Evolutionary conservation across 2,113 vertebrate genomes (phyloP), one percentile per base, ranked within the genome.

Genomic region (Zosterops lateralis): DNA sequence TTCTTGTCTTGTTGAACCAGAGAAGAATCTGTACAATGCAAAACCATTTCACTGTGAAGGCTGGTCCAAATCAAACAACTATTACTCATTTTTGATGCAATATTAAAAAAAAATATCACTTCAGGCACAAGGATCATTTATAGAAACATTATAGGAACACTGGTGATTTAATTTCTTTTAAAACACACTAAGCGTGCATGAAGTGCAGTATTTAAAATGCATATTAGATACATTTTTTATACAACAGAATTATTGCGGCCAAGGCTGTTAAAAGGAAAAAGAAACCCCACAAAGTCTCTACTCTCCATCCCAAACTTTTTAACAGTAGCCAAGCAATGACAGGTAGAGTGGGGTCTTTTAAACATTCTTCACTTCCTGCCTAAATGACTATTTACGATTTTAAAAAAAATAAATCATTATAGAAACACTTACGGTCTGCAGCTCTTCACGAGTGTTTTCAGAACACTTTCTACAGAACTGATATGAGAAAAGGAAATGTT

Each of bases 391-490:
- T 6, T 24, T 76, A 84, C 66, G 8, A n/a, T 8, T 3, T 1
- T 0, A 16, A 67, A 28, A 19, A 6, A n/a, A 31, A 31, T 7
- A 48, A 32, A n/a, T 3, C 5, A 56, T 9, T 6, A 14, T 26
- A 17, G 10, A 40, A 80, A 70, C 94, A 99, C 99, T 99, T 98
- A 99, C 99, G 98, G 99, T 95, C 99, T 98, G 97, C 99, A 99
- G 98, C 97, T 99, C 97, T 99, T 99, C 96, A 99, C 98, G 4
- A 99, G 98, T 42, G 98, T 98, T 97, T 99, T 99, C 97, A 99
- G 96, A 95, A 99, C 98, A 78, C 97, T 98, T 97, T 99, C 99
- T 96, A 99, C 98, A 87, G 99, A 99, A 97, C 99, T 99, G 96
- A 83, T 96, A 96, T 22, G 45, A 79, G 31, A 72, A 70, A 93